These are phyloP conservation scores for Carollia perspicillata DNA, from an alignment of 2,113 vertebrate genomes.

Conservation along the genomic window DNA sequence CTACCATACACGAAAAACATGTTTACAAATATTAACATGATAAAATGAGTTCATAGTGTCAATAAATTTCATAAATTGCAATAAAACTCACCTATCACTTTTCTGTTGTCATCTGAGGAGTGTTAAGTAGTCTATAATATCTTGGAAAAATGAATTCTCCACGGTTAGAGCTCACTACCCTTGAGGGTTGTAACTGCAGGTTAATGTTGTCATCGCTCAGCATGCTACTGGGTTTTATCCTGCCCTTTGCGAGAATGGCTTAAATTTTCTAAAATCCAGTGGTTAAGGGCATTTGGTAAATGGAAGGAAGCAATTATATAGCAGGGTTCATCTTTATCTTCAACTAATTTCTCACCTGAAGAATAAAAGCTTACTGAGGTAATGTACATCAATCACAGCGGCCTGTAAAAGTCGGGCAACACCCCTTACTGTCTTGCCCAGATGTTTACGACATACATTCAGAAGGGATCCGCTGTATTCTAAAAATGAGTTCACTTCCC, in stretches of 20 bases:
- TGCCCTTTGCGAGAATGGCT: not conserved
- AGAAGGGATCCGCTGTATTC: not conserved
- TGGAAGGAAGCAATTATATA: not conserved
- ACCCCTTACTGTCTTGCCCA: not conserved
- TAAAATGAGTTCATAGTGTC: not conserved
- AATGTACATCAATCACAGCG: not conserved
- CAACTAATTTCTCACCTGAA: not conserved
- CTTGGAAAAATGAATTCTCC: not conserved
- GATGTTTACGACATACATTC: slow-evolving; percentile 10
- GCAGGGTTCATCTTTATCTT: not conserved
- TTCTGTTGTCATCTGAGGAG: not conserved
- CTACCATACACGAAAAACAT: not conserved
- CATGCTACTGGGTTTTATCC: not conserved
- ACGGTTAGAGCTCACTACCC: not conserved
- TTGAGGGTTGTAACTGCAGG: not conserved
- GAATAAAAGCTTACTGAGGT: not conserved
- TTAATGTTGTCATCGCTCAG: not conserved
- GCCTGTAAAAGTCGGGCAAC: not conserved
- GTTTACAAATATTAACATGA: not conserved
- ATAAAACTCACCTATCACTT: not conserved
- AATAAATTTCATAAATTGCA: not conserved
- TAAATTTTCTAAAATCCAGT: slow-evolving; percentile 2
- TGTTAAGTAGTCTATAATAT: not conserved
- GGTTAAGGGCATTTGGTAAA: not conserved
- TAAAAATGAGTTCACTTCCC: not conserved